phyloP scores from a whole-genome alignment of 2,797 vertebrate species.

The Sebastes nivosus region DNA sequence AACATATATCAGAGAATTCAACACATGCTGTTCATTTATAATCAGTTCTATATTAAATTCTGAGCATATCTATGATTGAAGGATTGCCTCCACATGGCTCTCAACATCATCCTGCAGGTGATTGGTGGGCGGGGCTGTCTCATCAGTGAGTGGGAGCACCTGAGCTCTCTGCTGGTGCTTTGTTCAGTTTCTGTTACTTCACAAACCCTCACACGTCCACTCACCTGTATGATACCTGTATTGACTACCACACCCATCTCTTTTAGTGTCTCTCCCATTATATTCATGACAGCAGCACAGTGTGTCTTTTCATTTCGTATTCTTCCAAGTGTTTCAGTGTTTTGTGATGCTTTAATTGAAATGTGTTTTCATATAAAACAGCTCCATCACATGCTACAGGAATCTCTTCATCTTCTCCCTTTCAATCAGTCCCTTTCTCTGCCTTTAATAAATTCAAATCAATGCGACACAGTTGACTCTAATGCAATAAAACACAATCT shows the following conservation, averaged over 20 bases:
- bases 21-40: not conserved
- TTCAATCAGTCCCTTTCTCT: not conserved
- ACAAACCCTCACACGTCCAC: not conserved
- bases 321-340: not conserved
- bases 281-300: not conserved
- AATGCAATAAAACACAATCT: slow-evolving; percentile 2
- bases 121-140: not conserved
- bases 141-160: not conserved
- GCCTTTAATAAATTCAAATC: not conserved
- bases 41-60: not conserved
- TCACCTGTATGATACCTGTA: not conserved
- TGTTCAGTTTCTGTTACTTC: not conserved
- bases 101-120: not conserved
- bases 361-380: not conserved
- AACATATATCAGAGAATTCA: not conserved
- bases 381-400: not conserved
- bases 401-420: not conserved
- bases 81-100: too few relatives aligned
- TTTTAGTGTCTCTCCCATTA: not conserved
- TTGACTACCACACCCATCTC: not conserved
- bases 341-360: not conserved
- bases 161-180: not conserved
- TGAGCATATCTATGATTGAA: too few relatives aligned
- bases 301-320: not conserved
- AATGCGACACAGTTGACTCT: not conserved